phyloP scores from a whole-genome alignment of 2,888 invertebrate genomes.

The Coenonympha glycerion region DNA sequence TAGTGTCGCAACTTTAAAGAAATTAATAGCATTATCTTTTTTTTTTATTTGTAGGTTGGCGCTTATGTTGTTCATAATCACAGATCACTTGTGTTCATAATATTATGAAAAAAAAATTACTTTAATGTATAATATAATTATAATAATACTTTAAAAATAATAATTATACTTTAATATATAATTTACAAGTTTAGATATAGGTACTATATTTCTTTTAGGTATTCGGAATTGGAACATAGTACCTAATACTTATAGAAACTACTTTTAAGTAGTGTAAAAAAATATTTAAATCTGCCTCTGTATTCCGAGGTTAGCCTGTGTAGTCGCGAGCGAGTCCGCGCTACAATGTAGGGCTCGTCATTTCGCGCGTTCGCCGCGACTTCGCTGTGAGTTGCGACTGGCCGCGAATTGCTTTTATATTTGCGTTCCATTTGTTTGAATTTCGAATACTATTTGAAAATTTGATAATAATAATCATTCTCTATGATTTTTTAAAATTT shows the following conservation, averaged over 20 bases:
- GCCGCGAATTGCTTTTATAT: conserved; percentile 1
- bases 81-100: no score
- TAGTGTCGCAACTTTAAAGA: neutral
- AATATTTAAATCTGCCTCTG: neutral
- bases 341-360: conserved; percentile 31
- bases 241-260: no score
- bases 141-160: no score
- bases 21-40: neutral
- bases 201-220: no score
- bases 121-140: no score
- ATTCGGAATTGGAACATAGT: no score
- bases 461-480: neutral
- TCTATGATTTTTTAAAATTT: neutral
- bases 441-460: neutral
- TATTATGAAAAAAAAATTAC: no score
- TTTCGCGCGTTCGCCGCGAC: conserved; percentile 36
- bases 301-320: conserved; percentile 18
- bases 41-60: neutral
- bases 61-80: no score
- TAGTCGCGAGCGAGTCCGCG: conserved; percentile 29
- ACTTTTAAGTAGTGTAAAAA: no score
- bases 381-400: neutral
- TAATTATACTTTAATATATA: no score
- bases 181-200: no score
- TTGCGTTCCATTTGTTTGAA: conserved; percentile 5